Base-by-base conservation (phyloP, 2,797 vertebrate genomes). In the Pseudochromis fuscus region DNA sequence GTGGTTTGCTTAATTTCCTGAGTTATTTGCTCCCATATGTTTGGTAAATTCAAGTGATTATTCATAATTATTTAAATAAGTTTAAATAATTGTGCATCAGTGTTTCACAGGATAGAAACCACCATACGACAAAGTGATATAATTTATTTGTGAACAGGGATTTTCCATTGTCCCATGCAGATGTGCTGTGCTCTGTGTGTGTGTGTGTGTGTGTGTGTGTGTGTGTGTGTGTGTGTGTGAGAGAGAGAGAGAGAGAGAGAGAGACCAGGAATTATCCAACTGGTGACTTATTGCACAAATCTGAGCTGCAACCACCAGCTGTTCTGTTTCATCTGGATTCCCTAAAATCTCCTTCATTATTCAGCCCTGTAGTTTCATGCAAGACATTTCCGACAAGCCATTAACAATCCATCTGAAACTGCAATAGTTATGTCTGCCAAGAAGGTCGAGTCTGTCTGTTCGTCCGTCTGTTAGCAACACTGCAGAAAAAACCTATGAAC, bases 301-400 rank as follows among this genome's bases (percentile, higher is more conserved):
- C 49, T 67, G 45, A 52, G 51, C 46, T 48, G 55, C 57, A 31
- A 62, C 27, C 37, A 46, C 67, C 78, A 86, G 81, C 83, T 75
- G 77, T 72, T 77, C 60, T 70, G 35, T 70, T 83, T 46, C 57
- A 70, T 78, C 40, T 68, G 58, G 50, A 65, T 51, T 67, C 48
- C 21, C 1, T 67, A 45, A 79, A 74, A 45, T 50, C 44, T 33
- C 35, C 35, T 37, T 15, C 28, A 46, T 38, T 50, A 65, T 69
- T 56, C 45, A 28, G 37, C 56, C 27, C 6, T 53, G n/a, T 46
- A 13, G 33, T 46, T 42, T 49, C 16, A 13, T 21, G n/a, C 23
- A 55, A 44, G 13, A 27, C 8, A 37, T 37, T 37, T 37, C 16
- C 16, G 12, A 37, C 3, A 27, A 18, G 5, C 56, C 44, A 55